phyloP scores from a whole-genome alignment of 2,113 vertebrate species.

The Pyxicephalus adspersus region DNA sequence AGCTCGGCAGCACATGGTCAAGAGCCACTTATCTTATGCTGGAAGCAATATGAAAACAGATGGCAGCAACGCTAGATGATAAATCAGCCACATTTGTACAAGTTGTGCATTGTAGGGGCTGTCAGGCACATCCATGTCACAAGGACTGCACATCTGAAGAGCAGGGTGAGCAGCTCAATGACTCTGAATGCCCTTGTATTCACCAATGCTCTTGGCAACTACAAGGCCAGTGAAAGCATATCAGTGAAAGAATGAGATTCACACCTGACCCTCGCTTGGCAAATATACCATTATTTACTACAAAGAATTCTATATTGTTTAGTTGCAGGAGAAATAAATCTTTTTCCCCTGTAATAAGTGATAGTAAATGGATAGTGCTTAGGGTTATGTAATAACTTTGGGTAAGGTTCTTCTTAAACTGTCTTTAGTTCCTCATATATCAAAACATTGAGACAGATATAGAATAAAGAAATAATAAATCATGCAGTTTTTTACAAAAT shows the following conservation, averaged over 20 bases:
- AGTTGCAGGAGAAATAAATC: neutral
- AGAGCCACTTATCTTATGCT: conserved; percentile 68
- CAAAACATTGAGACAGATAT: too few relatives aligned
- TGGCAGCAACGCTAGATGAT: conserved; percentile 64
- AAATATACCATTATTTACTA: neutral
- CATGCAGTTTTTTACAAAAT: too few relatives aligned
- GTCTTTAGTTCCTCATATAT: too few relatives aligned
- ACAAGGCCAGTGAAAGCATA: neutral
- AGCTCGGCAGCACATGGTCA: conserved; percentile 62
- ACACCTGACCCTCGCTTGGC: neutral
- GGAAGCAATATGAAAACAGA: conserved; percentile 70
- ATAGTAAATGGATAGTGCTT: too few relatives aligned
- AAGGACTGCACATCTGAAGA: neutral
- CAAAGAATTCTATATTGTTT: neutral
- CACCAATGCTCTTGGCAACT: conserved; percentile 5
- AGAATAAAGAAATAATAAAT: too few relatives aligned
- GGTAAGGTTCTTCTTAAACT: too few relatives aligned
- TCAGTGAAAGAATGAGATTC: conserved; percentile 1
- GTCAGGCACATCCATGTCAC: conserved; percentile 48
- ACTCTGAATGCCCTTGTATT: conserved; percentile 22
- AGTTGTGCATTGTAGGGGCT: neutral
- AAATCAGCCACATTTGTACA: conserved; percentile 59
- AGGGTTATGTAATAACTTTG: too few relatives aligned
- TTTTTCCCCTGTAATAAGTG: too few relatives aligned
- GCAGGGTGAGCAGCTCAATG: neutral